phyloP scores from a whole-genome alignment of 2,797 vertebrate species.

The Neoniphon sammara region DNA sequence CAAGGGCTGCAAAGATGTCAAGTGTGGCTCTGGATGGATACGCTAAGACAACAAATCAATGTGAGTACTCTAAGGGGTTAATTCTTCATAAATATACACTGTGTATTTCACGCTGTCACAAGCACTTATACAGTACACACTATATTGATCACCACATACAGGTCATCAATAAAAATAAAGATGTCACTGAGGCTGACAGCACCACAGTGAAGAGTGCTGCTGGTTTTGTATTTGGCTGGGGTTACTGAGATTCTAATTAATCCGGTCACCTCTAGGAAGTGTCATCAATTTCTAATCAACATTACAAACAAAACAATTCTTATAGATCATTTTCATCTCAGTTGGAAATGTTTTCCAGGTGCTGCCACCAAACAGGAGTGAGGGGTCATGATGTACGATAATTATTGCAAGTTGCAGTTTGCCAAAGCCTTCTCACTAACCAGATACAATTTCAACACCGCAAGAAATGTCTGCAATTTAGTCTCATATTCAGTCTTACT shows the following conservation, averaged over 20 bases:
- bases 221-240: too few species aligned
- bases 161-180: background rate
- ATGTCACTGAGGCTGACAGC: background rate
- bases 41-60: constrained; percentile 38
- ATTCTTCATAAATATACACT: constrained; percentile 27
- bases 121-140: constrained; percentile 16
- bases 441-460: background rate
- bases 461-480: too few species aligned
- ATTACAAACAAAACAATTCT: background rate
- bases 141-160: background rate
- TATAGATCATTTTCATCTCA: background rate
- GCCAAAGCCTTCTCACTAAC: background rate
- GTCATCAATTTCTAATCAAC: background rate
- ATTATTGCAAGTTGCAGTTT: background rate
- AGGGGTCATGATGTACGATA: background rate
- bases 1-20: too few species aligned
- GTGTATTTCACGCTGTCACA: constrained; percentile 26
- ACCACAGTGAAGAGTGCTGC: background rate
- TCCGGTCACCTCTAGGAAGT: background rate
- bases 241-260: too few species aligned
- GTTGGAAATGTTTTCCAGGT: background rate
- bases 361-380: background rate
- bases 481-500: too few species aligned
- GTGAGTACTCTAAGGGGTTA: constrained; percentile 4
- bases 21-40: background rate